Evolutionary conservation across 2,888 invertebrate genomes (phyloP), one percentile per base, ranked within the genome.

Genomic region (Anagyrus pseudococci): DNA sequence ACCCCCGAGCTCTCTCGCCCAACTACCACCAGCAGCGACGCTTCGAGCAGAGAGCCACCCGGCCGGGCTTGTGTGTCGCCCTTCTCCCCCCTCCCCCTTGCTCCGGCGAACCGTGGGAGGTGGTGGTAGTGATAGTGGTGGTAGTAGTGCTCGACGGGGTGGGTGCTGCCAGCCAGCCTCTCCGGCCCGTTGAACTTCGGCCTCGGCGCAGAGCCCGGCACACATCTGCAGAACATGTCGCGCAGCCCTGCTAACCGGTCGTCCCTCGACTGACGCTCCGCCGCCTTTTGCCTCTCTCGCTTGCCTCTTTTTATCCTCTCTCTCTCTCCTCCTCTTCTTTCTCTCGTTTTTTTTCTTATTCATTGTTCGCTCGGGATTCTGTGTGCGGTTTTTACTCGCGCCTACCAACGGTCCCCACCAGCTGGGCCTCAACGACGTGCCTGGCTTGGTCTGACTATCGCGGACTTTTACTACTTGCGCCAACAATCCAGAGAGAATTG

Each of bases 181-280:
- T 25, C 67, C 55, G 46, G 57, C 26, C 52, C 22, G 41, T 57
- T 49, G 67, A 63, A 67, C 72, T 66, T 67, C 22, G 46, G 20
- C 19, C 13, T 19, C 37, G 20, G 69, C 69, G 70, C 67, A 59
- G 62, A 65, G 63, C 62, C 54, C 67, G 68, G 71, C 72, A 71
- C 69, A 71, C 70, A 72, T 71, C 74, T 67, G 72, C 75, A 75
- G 74, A 74, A 73, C 72, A 74, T 74, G 74, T 72, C 73, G 75
- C 72, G 72, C 73, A 71, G 70, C 76, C 74, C 67, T 70, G 66
- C 72, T 69, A 71, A 70, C 72, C 73, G 76, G 78, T 76, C 74
- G 72, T 70, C 49, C 1, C 8, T 15, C 43, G 58, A 40, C 49
- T 62, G 54, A 53, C 2, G 20, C 19, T 49, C 4, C 8, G 41